Evolutionary conservation across 2,113 vertebrate genomes (phyloP).

Genomic region (Percina caprodes): DNA sequence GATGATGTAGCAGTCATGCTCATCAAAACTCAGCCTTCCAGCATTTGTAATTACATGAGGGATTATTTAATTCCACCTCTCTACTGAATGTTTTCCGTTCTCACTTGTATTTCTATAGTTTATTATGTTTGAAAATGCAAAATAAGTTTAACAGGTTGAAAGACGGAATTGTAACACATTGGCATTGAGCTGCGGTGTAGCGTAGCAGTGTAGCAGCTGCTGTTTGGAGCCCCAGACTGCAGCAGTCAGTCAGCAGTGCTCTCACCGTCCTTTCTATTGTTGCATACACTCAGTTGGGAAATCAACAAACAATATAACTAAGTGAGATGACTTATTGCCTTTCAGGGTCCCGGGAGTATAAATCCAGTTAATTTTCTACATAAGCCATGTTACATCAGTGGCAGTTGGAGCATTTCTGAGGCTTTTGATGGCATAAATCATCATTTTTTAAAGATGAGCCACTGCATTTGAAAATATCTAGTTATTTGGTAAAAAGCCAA

Average conservation of each 20-base stretch:
- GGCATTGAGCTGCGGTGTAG: conserved; percentile 32
- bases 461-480: not conserved
- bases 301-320: not conserved
- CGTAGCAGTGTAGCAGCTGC: not conserved
- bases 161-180: conserved; percentile 27
- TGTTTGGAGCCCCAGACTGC: conserved; percentile 2
- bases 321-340: conserved; percentile 4
- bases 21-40: conserved; percentile 37
- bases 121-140: conserved; percentile 68
- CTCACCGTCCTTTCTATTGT: conserved; percentile 3
- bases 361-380: not conserved
- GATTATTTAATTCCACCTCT: conserved; percentile 65
- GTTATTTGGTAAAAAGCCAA: not conserved
- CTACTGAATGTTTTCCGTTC: conserved; percentile 45
- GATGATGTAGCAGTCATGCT: conserved; percentile 52
- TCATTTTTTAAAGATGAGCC: not conserved
- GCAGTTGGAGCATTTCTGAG: not conserved
- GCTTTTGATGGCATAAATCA: not conserved
- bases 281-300: not conserved
- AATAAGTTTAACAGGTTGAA: conserved; percentile 43
- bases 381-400: not conserved
- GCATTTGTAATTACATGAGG: conserved; percentile 48
- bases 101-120: conserved; percentile 32
- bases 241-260: conserved; percentile 11
- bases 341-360: not conserved